Percentiles rank a stretch among this genome's conserved stretches.
Evolutionary conservation across 1,140 invertebrate genomes (phyloP).

Genomic region (Orchestia grillus): DNA sequence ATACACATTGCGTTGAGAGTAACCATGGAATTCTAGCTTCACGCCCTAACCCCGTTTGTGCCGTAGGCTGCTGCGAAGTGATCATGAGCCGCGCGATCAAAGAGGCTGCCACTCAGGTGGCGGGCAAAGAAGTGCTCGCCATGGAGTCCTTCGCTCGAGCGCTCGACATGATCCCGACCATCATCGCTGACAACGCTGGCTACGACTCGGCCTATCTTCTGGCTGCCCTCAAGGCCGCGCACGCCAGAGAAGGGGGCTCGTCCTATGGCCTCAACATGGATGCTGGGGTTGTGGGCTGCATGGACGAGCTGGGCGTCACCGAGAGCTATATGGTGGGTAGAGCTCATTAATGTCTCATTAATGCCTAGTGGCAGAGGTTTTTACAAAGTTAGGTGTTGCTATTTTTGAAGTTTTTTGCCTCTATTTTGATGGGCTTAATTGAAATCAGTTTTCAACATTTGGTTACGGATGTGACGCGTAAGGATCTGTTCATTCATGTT

Average conservation of each 20-base stretch:
- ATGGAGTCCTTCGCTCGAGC: constrained; percentile 97
- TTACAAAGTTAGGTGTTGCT: no score
- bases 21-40: no score
- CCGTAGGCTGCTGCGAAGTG: constrained; percentile 87
- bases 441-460: no score
- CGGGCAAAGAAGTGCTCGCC: constrained; percentile 97
- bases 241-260: constrained; percentile 83
- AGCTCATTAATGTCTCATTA: no score
- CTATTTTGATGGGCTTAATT: no score
- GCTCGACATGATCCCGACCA: constrained; percentile 89
- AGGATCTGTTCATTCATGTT: no score
- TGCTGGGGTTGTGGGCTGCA: constrained; percentile 85
- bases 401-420: no score
- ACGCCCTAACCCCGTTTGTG: no score
- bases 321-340: constrained; percentile 78
- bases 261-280: constrained; percentile 91
- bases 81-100: constrained; percentile 95
- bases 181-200: constrained; percentile 98
- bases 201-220: constrained; percentile 97
- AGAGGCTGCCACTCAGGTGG: constrained; percentile 85
- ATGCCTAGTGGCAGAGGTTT: no score
- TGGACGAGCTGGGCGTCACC: constrained; percentile 91
- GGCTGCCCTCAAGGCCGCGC: constrained; percentile 89
- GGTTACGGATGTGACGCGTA: no score
- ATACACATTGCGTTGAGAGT: no score